Evolutionary conservation across 2,888 invertebrate genomes (phyloP), one percentile per base, ranked within the genome.

Genomic region (Pseudococcus jackbeardsleyi): DNA sequence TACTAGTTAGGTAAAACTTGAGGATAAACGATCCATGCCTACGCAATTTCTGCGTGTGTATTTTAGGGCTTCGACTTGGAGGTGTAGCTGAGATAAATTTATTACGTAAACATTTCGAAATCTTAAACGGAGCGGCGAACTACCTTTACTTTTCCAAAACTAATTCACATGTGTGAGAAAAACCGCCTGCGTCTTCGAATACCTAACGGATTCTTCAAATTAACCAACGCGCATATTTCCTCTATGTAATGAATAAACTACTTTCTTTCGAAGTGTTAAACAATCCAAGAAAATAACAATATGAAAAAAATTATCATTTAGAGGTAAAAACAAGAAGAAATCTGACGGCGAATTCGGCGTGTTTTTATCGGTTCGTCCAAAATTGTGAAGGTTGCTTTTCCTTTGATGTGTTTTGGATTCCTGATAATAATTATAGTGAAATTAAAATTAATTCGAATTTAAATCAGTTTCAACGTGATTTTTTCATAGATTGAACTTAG

Each of bases 251-350:
- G 79, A 82, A 19, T 39, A 46, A 19, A 46, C 42, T 82, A 82
- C 79, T 82, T 82, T 82, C 79, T 46, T 82, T 42, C 79, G 15
- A 46, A 82, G 46, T 82, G 79, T 46, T 82, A 12, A 46, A 82
- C 46, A 82, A 46, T 82, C 11, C 42, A 46, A 82, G 19, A 82
- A 33, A 77, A 77, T 77, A 77, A 22, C 79, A 82, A 46, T 46
- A 82, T 46, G 17, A 82, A 46, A 82, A 33, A 82, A 82, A 82
- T 79, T 82, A 82, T 82, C 79, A 82, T 82, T 82, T 46, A 82
- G 11, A 46, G 11, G 33, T 46, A 82, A 82, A 42, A 79, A 33
- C 59, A 22, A 17, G 33, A 72, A 72, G 72, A 72, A 72, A 72
- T 72, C 33, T 72, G 7, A 15, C 11, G 48, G 48, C 15, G 12